These are phyloP conservation scores for Echiichthys vipera DNA, from an alignment of 2,797 vertebrate species.

Conservation along the genomic window DNA sequence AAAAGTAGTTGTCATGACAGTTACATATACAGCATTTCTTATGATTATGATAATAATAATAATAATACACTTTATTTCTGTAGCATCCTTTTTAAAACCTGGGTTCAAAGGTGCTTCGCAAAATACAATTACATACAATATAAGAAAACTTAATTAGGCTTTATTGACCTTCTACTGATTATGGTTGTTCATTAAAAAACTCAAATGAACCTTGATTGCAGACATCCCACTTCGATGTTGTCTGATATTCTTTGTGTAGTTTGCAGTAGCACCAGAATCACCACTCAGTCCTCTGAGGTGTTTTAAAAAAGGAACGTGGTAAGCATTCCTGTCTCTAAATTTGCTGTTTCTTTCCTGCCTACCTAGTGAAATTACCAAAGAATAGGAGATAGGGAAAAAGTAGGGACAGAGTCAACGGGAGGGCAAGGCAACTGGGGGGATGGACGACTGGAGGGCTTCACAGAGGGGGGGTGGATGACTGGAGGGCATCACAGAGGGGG, in stretches of 20 bases:
- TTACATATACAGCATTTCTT: too few relatives aligned
- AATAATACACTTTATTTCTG: too few relatives aligned
- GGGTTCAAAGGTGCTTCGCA: too few relatives aligned
- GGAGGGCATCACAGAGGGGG: slow-evolving; percentile 27
- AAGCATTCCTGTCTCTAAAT: slow-evolving; percentile 41
- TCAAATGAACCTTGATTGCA: too few relatives aligned
- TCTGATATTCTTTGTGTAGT: background rate
- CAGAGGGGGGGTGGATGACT: slow-evolving; percentile 24
- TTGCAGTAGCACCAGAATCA: background rate
- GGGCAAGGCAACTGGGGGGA: slow-evolving; percentile 27
- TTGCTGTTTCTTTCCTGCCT: slow-evolving; percentile 12
- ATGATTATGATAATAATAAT: too few relatives aligned
- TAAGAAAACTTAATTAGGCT: too few relatives aligned
- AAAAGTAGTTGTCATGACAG: too few relatives aligned
- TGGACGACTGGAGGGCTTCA: slow-evolving; percentile 37
- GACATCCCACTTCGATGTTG: background rate
- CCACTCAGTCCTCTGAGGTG: background rate
- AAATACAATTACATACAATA: too few relatives aligned
- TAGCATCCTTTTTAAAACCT: too few relatives aligned
- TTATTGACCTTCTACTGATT: too few relatives aligned
- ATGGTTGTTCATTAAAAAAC: too few relatives aligned
- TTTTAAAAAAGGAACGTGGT: background rate
- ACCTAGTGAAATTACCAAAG: slow-evolving; percentile 7
- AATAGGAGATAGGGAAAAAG: slow-evolving; percentile 15
- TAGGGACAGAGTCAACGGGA: slow-evolving; percentile 25